Evolutionary conservation across 2,888 invertebrate genomes (phyloP).

Genomic region (Marronus borbonicus): DNA sequence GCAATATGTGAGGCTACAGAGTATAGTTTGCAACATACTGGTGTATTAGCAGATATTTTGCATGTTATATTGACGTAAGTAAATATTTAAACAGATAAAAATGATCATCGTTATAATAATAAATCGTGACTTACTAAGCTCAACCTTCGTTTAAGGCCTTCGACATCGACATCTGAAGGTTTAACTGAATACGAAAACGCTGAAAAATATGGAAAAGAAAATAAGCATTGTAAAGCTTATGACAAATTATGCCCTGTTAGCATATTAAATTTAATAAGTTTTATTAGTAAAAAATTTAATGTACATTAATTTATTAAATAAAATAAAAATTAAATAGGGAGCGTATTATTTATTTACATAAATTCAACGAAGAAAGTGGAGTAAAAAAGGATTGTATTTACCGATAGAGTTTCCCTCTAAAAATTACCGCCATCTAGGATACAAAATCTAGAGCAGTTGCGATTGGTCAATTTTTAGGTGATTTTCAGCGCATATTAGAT

Average conservation of each 20-base stretch:
- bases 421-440: slow-evolving; percentile 5
- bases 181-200: slow-evolving; percentile 73
- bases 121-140: not conserved
- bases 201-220: slow-evolving; percentile 71
- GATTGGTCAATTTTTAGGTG: not conserved
- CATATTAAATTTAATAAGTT: slow-evolving; percentile 72
- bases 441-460: not conserved
- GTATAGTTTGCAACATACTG: slow-evolving; percentile 74
- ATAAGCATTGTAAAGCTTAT: slow-evolving; percentile 71
- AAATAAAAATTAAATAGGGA: not conserved
- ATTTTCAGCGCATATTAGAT: not conserved
- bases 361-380: not conserved
- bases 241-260: slow-evolving; percentile 70
- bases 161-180: slow-evolving; percentile 73
- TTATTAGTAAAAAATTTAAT: slow-evolving; percentile 70
- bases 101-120: not conserved
- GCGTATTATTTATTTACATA: not conserved
- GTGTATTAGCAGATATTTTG: slow-evolving; percentile 77
- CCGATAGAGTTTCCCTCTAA: slow-evolving; percentile 17
- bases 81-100: not conserved
- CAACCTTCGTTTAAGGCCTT: slow-evolving; percentile 72
- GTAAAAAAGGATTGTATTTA: not conserved
- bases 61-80: slow-evolving; percentile 80
- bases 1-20: slow-evolving; percentile 79
- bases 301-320: not conserved